phyloP scores from a whole-genome alignment of 2,113 vertebrate species.

The Crypturellus undulatus region DNA sequence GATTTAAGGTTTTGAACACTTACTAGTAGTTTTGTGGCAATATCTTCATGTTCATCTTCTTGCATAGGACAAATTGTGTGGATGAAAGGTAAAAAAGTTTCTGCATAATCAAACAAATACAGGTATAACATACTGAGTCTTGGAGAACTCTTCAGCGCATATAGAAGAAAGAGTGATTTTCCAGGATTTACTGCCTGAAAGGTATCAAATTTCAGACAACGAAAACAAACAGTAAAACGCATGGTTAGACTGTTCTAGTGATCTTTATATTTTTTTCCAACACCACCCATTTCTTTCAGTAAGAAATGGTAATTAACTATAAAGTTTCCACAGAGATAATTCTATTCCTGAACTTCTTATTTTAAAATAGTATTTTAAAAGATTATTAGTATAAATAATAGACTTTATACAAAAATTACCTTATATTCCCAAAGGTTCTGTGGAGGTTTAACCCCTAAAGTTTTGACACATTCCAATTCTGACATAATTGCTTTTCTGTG shows the following conservation, averaged over 20 bases:
- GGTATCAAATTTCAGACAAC: background rate
- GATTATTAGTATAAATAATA: background rate
- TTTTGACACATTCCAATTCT: constrained; percentile 87
- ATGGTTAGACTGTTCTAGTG: background rate
- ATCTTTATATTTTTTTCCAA: background rate
- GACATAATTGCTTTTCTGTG: constrained; percentile 86
- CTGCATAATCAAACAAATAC: constrained; percentile 92
- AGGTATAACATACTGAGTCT: constrained; percentile 92
- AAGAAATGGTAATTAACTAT: background rate
- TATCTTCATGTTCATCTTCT: constrained; percentile 64
- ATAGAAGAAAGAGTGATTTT: constrained; percentile 92
- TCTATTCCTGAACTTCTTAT: background rate
- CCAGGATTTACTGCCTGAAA: constrained; percentile 88
- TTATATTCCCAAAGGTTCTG: constrained; percentile 98
- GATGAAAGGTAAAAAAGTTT: constrained; percentile 93
- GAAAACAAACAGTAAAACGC: background rate
- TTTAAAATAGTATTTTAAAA: background rate
- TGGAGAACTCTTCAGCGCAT: constrained; percentile 91
- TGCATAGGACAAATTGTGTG: constrained; percentile 88
- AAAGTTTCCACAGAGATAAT: background rate
- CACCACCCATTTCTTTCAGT: background rate
- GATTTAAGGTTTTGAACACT: constrained; percentile 22
- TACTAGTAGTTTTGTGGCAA: constrained; percentile 82
- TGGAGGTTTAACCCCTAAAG: constrained; percentile 87
- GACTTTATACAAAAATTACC: constrained; percentile 68